A percentile compares a stretch with the other conserved stretches of the same genome.
phyloP scores from a whole-genome alignment of 1,140 invertebrate genomes.

The Meloidogyne hapla region DNA sequence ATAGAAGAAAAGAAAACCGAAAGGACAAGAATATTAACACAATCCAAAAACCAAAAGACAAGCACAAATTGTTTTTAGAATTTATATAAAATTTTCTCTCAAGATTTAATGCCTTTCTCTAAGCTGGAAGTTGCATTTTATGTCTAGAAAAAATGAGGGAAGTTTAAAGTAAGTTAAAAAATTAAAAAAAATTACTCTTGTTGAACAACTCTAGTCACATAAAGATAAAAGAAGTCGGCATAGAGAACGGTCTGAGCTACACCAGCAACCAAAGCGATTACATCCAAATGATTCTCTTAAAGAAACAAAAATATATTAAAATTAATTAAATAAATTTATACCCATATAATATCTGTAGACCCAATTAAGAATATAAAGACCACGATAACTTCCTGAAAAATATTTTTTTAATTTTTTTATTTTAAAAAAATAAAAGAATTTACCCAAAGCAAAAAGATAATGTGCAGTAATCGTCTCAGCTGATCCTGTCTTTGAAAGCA shows the following conservation, averaged over 20 bases:
- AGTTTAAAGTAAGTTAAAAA: background rate
- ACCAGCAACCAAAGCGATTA: background rate
- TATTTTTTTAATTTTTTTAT: background rate
- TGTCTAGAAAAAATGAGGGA: background rate
- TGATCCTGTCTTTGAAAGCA: slow-evolving; percentile 97
- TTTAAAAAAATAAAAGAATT: too few relatives aligned
- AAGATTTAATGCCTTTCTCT: background rate
- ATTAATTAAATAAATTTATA: background rate
- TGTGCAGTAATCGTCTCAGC: slow-evolving; percentile 99
- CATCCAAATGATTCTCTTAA: background rate
- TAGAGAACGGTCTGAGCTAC: slow-evolving; percentile 87
- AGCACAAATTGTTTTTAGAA: background rate
- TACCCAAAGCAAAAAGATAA: slow-evolving; percentile 92
- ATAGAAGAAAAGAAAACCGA: too few relatives aligned
- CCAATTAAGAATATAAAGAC: slow-evolving; percentile 95
- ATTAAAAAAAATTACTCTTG: slow-evolving; percentile 52
- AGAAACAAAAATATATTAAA: background rate
- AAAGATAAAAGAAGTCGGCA: slow-evolving; percentile 99
- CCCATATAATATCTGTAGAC: slow-evolving; percentile 91
- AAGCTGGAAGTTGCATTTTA: slow-evolving; percentile 1
- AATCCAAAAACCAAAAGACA: background rate
- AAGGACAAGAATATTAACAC: too few relatives aligned
- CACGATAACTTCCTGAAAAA: slow-evolving; percentile 73
- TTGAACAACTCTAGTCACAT: slow-evolving; percentile 84
- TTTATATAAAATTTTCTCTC: background rate